A percentile compares a stretch with the other conserved stretches of the same genome.
These are phyloP conservation scores for Cyclophora albipunctata DNA, from an alignment of 2,888 invertebrate species.

Conservation along the genomic window DNA sequence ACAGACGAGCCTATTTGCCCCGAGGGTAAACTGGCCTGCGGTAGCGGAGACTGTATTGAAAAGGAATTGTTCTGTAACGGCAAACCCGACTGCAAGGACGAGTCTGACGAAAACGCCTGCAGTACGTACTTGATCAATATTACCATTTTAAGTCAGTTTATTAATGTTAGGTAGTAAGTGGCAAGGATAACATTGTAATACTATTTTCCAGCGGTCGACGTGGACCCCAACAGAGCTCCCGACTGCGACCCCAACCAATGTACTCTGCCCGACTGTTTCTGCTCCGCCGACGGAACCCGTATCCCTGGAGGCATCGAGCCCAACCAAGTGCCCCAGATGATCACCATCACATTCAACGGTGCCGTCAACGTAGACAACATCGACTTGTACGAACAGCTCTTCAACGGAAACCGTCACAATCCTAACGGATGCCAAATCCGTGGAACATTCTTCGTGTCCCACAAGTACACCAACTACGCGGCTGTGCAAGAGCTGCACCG, in stretches of 20 bases:
- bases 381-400: slow-evolving; percentile 92
- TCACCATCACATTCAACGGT: slow-evolving; percentile 94
- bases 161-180: background rate
- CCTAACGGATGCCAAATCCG: slow-evolving; percentile 93
- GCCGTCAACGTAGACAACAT: slow-evolving; percentile 95
- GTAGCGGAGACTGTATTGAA: slow-evolving; percentile 93
- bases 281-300: slow-evolving; percentile 92
- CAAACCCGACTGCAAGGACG: slow-evolving; percentile 93
- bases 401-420: slow-evolving; percentile 88
- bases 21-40: slow-evolving; percentile 92
- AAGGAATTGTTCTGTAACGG: slow-evolving; percentile 95
- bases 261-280: slow-evolving; percentile 92
- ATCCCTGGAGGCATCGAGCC: slow-evolving; percentile 90
- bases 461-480: slow-evolving; percentile 94
- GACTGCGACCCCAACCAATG: slow-evolving; percentile 94
- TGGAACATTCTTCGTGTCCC: slow-evolving; percentile 93
- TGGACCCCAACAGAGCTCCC: slow-evolving; percentile 93
- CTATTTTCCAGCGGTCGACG: slow-evolving; percentile 83
- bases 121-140: slow-evolving; percentile 78
- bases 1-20: slow-evolving; percentile 95
- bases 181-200: background rate
- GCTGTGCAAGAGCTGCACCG: slow-evolving; percentile 92
- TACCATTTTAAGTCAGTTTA: background rate
- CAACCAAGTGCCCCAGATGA: slow-evolving; percentile 93
- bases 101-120: slow-evolving; percentile 96